phyloP scores from a whole-genome alignment of 2,888 invertebrate species.

The Axea sp. region DNA sequence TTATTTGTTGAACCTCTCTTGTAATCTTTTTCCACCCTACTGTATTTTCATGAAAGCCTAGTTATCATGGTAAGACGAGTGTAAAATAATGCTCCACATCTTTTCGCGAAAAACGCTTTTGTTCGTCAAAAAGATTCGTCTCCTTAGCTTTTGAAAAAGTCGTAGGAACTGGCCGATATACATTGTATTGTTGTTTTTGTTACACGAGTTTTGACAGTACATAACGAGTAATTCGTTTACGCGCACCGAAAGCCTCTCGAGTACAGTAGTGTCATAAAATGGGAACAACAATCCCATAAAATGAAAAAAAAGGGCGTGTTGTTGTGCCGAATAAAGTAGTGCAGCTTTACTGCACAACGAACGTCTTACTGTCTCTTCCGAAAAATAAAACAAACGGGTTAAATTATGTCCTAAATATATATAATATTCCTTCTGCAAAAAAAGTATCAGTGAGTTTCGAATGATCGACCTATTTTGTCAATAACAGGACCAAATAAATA shows the following conservation, averaged over 20 bases:
- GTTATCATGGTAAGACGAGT: conserved; percentile 15
- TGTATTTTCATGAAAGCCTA: conserved; percentile 25
- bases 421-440: conserved; percentile 18
- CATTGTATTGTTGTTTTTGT: conserved; percentile 44
- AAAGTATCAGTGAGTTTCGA: conserved; percentile 12
- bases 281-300: conserved; percentile 51
- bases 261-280: conserved; percentile 54
- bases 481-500: too few species aligned
- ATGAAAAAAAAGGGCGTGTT: conserved; percentile 43
- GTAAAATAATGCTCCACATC: conserved; percentile 22
- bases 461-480: neutral
- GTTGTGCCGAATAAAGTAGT: conserved; percentile 44
- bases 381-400: conserved; percentile 34
- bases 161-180: conserved; percentile 45
- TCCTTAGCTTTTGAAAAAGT: conserved; percentile 43
- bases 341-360: conserved; percentile 40
- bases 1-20: neutral
- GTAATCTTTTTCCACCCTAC: conserved; percentile 6
- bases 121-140: conserved; percentile 49
- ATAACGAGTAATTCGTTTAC: conserved; percentile 57
- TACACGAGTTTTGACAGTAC: conserved; percentile 41
- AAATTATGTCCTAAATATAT: conserved; percentile 41
- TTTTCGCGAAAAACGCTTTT: conserved; percentile 26
- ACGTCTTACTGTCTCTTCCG: conserved; percentile 35
- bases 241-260: conserved; percentile 49